These are phyloP conservation scores for Acanthiza pusilla DNA, from an alignment of 2,797 vertebrate species.

Conservation along the genomic window DNA sequence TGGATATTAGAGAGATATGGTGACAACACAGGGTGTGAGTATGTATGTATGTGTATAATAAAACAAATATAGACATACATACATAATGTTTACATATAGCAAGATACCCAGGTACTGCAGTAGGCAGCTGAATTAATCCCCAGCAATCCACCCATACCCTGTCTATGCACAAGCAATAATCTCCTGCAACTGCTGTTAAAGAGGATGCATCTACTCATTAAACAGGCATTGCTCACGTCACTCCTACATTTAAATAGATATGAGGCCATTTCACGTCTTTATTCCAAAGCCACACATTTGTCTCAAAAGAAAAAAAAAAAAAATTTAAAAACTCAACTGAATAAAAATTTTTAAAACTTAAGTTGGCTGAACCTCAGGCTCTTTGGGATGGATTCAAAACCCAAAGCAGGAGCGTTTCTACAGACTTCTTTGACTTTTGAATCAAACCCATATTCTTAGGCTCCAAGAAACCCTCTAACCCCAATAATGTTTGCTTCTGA, in stretches of 20 bases:
- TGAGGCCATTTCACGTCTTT: background rate
- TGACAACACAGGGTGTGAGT: background rate
- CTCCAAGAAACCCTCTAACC: conserved; percentile 6
- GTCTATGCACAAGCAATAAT: background rate
- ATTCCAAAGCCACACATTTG: conserved; percentile 1
- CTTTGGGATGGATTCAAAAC: conserved; percentile 61
- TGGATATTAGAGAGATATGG: background rate
- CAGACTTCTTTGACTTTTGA: conserved; percentile 49
- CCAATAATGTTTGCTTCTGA: conserved; percentile 16
- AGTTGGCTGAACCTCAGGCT: conserved; percentile 13
- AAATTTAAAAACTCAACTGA: background rate
- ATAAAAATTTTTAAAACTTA: background rate
- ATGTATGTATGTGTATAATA: conserved; percentile 34
- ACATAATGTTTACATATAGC: background rate
- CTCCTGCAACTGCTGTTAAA: background rate
- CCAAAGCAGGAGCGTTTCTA: background rate
- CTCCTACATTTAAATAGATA: background rate
- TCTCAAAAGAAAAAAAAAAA: background rate
- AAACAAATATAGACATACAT: conserved; percentile 27
- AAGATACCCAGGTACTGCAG: background rate
- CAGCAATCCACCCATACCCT: background rate
- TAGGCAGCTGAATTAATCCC: background rate
- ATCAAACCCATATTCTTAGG: conserved; percentile 33
- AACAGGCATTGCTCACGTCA: background rate
- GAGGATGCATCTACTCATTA: background rate